Base-by-base conservation (phyloP, 2,888 invertebrate genomes). In the Lepetodrilus schrolli region DNA sequence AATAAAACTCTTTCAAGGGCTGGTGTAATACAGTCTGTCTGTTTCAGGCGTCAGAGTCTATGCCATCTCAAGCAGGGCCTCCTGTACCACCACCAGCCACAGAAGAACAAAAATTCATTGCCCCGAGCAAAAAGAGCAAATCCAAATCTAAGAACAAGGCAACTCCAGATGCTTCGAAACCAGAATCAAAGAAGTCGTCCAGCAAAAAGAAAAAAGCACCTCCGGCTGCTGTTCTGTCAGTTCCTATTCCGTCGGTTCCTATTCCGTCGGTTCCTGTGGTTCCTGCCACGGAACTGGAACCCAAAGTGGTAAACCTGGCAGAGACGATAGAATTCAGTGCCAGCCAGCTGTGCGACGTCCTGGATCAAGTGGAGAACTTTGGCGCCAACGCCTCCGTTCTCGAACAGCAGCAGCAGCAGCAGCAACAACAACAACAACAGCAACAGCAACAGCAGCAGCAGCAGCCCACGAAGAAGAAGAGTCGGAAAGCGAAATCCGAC, bases 291-390 rank as follows among this genome's bases (percentile, higher is more conserved):
- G 74, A 70, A 58, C 76, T 75, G 13, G 71, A 77, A 36, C 70
- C 51, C 5, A 48, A 73, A 7, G 71, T 74, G 17, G 69, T 73
- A 26, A 72, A 71, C 66, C 80, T 88, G 49, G 87, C 88, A 4
- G 88, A 87, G 34, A 84, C 80, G 49, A 87, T 88, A 23, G 85
- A 82, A 30, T 89, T 89, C 75, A 79, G 82, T 51, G 88, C 84
- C 70, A 87, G 81, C 72, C 87, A 89, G 50, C 71, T 89, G 26
- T 82, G 80, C 4, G 86, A 84, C 72, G 88, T 89, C 2, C 76
- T 89, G n/a, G 88, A 89, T 73, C 88, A 88, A 70, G 87, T 89
- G 10, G 89, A 89, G 77, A 84, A 84, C 36, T 79, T 86, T 37
- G 84, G 82, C 30, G 43, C 66, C 38, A 20, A 26, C 2, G 58